These are phyloP conservation scores for Notamacropus eugenii DNA, from an alignment of 2,797 vertebrate species.

Conservation along the genomic window DNA sequence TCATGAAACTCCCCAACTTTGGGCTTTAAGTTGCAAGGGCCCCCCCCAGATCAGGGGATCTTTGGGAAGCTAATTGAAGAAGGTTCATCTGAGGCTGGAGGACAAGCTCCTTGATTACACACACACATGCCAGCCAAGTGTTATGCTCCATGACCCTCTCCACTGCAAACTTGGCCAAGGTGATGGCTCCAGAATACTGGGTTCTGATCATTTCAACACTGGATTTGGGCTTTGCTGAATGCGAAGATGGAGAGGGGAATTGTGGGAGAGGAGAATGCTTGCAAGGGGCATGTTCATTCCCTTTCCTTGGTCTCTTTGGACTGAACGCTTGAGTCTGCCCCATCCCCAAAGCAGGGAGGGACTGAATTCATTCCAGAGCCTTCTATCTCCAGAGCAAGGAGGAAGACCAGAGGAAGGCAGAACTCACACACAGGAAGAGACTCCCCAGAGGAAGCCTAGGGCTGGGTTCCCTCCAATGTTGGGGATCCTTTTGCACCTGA, in stretches of 20 bases:
- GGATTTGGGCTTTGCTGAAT: slow-evolving; percentile 64
- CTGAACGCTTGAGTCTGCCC: background rate
- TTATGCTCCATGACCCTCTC: slow-evolving; percentile 37
- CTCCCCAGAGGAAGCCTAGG: background rate
- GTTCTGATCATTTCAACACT: slow-evolving; percentile 70
- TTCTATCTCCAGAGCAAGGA: slow-evolving; percentile 2
- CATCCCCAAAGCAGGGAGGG: background rate
- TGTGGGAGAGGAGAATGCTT: background rate
- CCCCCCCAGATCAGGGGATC: background rate
- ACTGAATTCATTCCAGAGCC: background rate
- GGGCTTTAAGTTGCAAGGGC: slow-evolving; percentile 3
- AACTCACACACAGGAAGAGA: background rate
- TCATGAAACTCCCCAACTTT: background rate
- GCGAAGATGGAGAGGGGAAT: background rate
- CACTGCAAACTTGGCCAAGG: slow-evolving; percentile 21
- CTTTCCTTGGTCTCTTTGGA: slow-evolving; percentile 21
- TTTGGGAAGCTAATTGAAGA: slow-evolving; percentile 30
- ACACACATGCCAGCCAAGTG: slow-evolving; percentile 25
- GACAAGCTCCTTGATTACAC: slow-evolving; percentile 53
- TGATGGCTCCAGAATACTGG: slow-evolving; percentile 71
- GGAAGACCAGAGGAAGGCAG: background rate
- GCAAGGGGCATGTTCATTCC: background rate
- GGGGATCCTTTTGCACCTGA: background rate
- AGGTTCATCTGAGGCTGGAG: background rate
- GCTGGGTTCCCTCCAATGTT: background rate